A percentile compares a stretch with the other conserved stretches of the same genome.
phyloP scores from a whole-genome alignment of 1,140 invertebrate species.

The Drosophila melanogaster region Release_6_plus_ISO1_MT NT_033779.5:15237501-15238000 shows the following conservation, averaged over 20 bases:
- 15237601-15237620: conserved; percentile 73
- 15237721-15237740: conserved; percentile 15
- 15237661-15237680: conserved; percentile 57
- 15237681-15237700: conserved; percentile 39
- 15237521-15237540: conserved; percentile 61
- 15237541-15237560: conserved; percentile 6
- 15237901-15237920: conserved; percentile 83
- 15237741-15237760: conserved; percentile 6
- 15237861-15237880: conserved; percentile 54
- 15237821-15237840: conserved; percentile 62
- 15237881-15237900: conserved; percentile 82
- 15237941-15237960: background rate
- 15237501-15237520: conserved; percentile 75
- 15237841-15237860: conserved; percentile 73
- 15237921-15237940: conserved; percentile 62
- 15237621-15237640: conserved; percentile 27
- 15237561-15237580: conserved; percentile 25
- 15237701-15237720: conserved; percentile 6
- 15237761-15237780: background rate
- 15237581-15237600: conserved; percentile 26
- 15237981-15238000: conserved; percentile 33
- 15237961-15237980: background rate
- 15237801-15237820: conserved; percentile 65
- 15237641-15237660: conserved; percentile 60
- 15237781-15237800: conserved; percentile 54